Evolutionary conservation across 2,797 vertebrate species (phyloP).

Genomic region (Hirundo rustica): DNA sequence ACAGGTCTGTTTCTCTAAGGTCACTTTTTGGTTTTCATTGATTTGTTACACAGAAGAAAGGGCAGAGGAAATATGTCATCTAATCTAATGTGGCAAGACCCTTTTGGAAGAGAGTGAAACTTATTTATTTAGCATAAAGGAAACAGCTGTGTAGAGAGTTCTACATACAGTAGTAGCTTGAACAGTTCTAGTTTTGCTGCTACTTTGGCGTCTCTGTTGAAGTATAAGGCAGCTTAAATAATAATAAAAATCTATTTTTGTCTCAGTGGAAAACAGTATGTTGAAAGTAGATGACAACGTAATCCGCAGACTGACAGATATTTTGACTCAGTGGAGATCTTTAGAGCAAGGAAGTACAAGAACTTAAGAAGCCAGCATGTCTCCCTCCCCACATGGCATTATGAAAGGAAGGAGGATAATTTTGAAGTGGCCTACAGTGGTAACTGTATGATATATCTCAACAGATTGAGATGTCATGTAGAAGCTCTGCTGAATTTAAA

Average conservation of each 20-base stretch:
- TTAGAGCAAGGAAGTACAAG: background rate
- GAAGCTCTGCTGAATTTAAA: conserved; percentile 15
- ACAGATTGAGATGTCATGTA: conserved; percentile 42
- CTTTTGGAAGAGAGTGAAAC: background rate
- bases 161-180: background rate
- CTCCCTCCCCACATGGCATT: background rate
- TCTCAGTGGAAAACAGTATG: conserved; percentile 6
- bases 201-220: background rate
- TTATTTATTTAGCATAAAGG: background rate
- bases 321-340: conserved; percentile 17
- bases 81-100: background rate
- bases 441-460: conserved; percentile 38
- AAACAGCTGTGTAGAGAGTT: background rate
- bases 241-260: background rate
- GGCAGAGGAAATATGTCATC: background rate
- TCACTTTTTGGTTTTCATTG: background rate
- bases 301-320: conserved; percentile 3
- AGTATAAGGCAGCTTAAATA: background rate
- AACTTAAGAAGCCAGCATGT: background rate
- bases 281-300: conserved; percentile 2
- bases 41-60: background rate
- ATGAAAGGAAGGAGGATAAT: conserved; percentile 42
- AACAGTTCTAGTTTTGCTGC: background rate
- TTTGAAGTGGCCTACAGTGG: conserved; percentile 50
- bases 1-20: background rate